phyloP scores from a whole-genome alignment of 1,140 invertebrate species.

The Sitobion miscanthi region DNA sequence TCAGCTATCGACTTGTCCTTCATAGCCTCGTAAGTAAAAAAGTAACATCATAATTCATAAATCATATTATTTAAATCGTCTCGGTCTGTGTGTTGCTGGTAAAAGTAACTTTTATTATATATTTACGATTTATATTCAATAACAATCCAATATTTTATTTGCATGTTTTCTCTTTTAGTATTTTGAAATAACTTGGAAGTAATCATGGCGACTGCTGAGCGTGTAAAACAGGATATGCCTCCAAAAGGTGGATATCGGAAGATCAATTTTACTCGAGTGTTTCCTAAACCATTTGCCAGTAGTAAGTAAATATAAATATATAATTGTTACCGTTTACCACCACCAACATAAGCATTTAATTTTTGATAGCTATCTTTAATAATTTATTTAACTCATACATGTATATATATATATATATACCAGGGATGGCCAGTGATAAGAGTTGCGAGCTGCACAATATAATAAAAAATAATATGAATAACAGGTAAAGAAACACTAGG shows the following conservation, averaged over 20 bases:
- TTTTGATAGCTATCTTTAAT: not conserved
- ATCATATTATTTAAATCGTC: not conserved
- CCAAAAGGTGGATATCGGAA: constrained; percentile 81
- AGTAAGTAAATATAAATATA: constrained; percentile 62
- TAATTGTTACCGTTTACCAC: not conserved
- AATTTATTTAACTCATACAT: not conserved
- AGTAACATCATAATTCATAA: not conserved
- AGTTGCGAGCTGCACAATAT: too few relatives aligned
- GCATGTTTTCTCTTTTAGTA: not conserved
- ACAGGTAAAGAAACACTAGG: too few relatives aligned
- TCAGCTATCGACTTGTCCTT: not conserved
- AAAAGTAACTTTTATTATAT: not conserved
- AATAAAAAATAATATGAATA: not conserved
- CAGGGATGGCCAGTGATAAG: too few relatives aligned
- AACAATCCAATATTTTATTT: not conserved
- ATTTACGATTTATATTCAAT: not conserved
- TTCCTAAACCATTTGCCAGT: constrained; percentile 72
- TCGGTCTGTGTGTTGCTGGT: not conserved
- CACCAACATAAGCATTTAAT: not conserved
- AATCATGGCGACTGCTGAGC: constrained; percentile 53
- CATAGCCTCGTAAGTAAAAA: not conserved
- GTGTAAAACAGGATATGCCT: constrained; percentile 78
- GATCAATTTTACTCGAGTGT: constrained; percentile 75
- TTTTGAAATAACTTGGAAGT: not conserved
- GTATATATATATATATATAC: too few relatives aligned